Percentiles rank a stretch among this genome's conserved stretches.
Conservation (phyloP, 2,888 invertebrate genomes). For the Tridacna crocea region DNA sequence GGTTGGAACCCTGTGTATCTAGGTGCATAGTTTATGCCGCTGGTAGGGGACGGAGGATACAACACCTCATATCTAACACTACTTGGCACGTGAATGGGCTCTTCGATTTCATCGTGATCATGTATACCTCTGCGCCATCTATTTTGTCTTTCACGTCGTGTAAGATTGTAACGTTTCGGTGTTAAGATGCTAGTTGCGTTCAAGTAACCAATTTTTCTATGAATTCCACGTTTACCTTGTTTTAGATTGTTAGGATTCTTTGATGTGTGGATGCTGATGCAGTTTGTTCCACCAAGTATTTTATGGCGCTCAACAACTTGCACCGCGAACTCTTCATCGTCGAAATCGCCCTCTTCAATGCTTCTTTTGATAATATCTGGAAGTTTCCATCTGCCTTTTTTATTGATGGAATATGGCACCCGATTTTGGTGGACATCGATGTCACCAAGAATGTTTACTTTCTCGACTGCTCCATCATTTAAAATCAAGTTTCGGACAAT, state of each 20-base stretch:
- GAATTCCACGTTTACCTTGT: background rate
- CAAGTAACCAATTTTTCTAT: background rate
- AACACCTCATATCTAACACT: slow-evolving; percentile 15
- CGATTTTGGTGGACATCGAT: slow-evolving; percentile 27
- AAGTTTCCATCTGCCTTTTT: slow-evolving; percentile 72
- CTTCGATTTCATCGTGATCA: background rate
- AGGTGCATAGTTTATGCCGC: background rate
- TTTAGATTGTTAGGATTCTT: slow-evolving; percentile 2
- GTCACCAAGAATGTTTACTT: slow-evolving; percentile 11
- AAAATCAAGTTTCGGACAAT: background rate
- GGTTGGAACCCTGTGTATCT: background rate
- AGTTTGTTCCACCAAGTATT: slow-evolving; percentile 50
- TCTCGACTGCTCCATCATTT: background rate
- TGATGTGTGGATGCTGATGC: slow-evolving; percentile 53
- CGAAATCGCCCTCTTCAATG: slow-evolving; percentile 34
- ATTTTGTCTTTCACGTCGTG: background rate
- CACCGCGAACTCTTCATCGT: slow-evolving; percentile 49
- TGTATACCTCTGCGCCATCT: background rate
- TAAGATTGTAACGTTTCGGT: background rate
- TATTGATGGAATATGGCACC: slow-evolving; percentile 73
- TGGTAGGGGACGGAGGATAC: background rate
- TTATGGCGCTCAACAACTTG: slow-evolving; percentile 64
- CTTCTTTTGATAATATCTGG: slow-evolving; percentile 64
- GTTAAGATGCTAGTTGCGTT: slow-evolving; percentile 10
- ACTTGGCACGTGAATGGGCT: background rate